Conservation (phyloP, 2,888 invertebrate species). For the Himalopsyche anomala region DNA sequence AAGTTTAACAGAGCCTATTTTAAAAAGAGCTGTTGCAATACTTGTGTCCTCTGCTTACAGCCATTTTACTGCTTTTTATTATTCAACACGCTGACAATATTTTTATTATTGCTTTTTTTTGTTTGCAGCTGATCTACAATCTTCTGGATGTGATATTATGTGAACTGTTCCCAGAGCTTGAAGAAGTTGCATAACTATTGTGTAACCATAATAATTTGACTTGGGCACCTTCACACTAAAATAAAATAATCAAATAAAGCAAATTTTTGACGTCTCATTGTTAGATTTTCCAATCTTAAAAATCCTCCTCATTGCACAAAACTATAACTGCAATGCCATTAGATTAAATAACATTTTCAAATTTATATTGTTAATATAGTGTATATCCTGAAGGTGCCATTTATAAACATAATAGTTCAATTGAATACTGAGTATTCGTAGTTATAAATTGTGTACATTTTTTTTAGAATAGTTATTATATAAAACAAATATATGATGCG, state of each 20-base stretch:
- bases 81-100: background rate
- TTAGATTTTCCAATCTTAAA: slow-evolving; percentile 5
- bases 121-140: slow-evolving; percentile 83
- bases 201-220: background rate
- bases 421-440: slow-evolving; percentile 30
- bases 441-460: slow-evolving; percentile 3
- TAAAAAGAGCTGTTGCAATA: too few species aligned
- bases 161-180: slow-evolving; percentile 86
- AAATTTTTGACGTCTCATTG: background rate
- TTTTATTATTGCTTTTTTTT: slow-evolving; percentile 3
- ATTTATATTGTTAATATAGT: slow-evolving; percentile 21
- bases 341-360: background rate
- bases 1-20: too few species aligned
- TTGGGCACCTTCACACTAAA: slow-evolving; percentile 21
- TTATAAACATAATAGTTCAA: slow-evolving; percentile 23
- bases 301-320: background rate
- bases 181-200: slow-evolving; percentile 67
- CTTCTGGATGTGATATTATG: slow-evolving; percentile 85
- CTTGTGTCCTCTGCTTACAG: too few species aligned
- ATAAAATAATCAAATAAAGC: background rate
- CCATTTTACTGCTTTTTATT: background rate
- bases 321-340: background rate
- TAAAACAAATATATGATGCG: background rate
- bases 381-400: slow-evolving; percentile 33
- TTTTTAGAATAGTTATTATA: slow-evolving; percentile 22